A percentile compares a stretch with the other conserved stretches of the same genome.
Conservation (phyloP, 1,140 invertebrate genomes). For the Trinorchestia longiramus region DNA sequence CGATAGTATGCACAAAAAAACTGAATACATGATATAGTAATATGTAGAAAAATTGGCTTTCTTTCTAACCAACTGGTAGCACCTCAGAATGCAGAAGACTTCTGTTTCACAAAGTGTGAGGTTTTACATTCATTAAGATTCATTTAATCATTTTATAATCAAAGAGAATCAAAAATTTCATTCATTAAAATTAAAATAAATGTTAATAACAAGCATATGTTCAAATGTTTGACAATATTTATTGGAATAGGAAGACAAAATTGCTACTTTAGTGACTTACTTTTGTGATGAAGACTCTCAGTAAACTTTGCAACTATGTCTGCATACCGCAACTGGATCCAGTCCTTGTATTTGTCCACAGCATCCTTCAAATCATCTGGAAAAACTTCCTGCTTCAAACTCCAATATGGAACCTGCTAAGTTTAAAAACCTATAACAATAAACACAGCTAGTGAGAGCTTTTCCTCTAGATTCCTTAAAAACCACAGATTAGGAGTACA, state of each 20-base stretch:
- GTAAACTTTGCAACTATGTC: conserved; percentile 15
- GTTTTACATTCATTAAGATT: not conserved
- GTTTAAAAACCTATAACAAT: no score
- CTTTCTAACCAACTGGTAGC: no score
- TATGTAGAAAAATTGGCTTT: no score
- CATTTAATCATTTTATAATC: not conserved
- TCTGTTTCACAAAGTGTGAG: no score
- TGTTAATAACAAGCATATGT: not conserved
- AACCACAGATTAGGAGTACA: no score
- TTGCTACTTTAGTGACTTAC: no score
- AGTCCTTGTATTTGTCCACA: conserved; percentile 22
- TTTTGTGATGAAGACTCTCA: conserved; percentile 24
- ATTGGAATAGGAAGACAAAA: not conserved
- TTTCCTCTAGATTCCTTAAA: no score
- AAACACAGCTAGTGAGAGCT: no score
- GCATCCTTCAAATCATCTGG: conserved; percentile 50
- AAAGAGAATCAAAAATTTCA: not conserved
- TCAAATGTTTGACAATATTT: not conserved
- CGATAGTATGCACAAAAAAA: not conserved
- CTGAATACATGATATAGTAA: no score
- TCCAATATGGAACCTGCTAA: no score
- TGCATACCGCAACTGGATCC: conserved; percentile 31
- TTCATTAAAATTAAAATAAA: not conserved
- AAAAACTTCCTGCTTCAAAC: not conserved
- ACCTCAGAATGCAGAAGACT: no score